Evolutionary conservation across 92 coral and sea anemone species (phyloP), one percentile per base, ranked within the genome.

Genomic region (Zoanthus sansibaricus): DNA sequence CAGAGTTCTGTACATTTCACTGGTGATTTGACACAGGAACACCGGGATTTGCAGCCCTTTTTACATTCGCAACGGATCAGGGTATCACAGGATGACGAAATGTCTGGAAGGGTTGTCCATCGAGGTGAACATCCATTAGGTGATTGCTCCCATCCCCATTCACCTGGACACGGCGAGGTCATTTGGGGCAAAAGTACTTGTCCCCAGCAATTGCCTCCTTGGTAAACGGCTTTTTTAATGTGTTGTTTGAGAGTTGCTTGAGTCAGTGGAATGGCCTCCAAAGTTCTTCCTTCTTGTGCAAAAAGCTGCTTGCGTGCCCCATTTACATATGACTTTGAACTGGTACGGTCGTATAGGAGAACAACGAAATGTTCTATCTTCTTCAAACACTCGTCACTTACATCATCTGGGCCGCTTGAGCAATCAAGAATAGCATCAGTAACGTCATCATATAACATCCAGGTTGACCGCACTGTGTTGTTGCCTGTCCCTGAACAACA

Each of bases 371-470:
- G 75, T n/a, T 70, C 75, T 70, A 70, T 70, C 75, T 5, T 70
- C 75, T 70, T 70, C 15, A 70, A 70, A 70, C 46, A 70, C 75
- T 70, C 75, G 5, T 70, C 46, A 30, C 75, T 25, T 70, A 70
- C 75, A 70, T 70, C 75, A 70, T 30, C 75, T 37, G 45, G 75
- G 75, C 75, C 75, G 44, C 75, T 25, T 48, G 75, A 70, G 47
- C 75, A 70, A 70, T 70, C 46, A 70, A 70, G 48, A 70, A 70
- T 32, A 70, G 47, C 75, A 0, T 70, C 75, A 30, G 75, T 70
- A 70, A 70, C 75, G 31, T 61, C 68, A 61, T 61, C 68, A 61
- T 61, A 30, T 61, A 49, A 32, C 82, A 77, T 77, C 82, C 82
- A 77, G 31, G 59, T 77, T 47, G 82, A 30, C 82, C 32, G n/a